A percentile compares a stretch with the other conserved stretches of the same genome.
Evolutionary conservation across 2,113 vertebrate genomes (phyloP).

Genomic region (Bubo blakistoni): DNA sequence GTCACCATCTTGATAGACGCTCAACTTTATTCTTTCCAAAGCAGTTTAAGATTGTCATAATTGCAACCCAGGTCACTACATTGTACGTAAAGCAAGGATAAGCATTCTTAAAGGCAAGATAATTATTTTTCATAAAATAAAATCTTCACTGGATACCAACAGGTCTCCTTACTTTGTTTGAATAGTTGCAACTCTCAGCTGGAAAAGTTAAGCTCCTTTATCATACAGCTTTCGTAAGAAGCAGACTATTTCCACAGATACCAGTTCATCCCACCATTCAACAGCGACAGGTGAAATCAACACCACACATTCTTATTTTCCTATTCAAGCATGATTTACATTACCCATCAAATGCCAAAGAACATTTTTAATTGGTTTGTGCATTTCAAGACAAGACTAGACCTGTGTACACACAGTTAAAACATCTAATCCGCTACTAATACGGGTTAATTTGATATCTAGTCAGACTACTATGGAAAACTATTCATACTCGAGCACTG

Average conservation of each 20-base stretch:
- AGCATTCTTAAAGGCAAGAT: neutral
- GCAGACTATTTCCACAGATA: neutral
- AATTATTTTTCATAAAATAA: neutral
- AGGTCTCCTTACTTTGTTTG: neutral
- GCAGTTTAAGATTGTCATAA: neutral
- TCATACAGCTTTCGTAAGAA: neutral
- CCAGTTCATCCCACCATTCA: neutral
- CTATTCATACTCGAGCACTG: neutral
- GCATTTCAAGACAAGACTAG: neutral
- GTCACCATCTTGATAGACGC: neutral
- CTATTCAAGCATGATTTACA: neutral
- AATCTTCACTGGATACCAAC: neutral
- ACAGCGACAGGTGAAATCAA: accelerated
- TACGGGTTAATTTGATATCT: neutral
- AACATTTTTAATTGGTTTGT: neutral
- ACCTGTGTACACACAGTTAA: neutral
- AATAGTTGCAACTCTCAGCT: neutral
- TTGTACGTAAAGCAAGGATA: neutral
- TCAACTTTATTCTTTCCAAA: neutral
- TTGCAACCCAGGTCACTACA: neutral
- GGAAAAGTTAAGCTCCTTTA: neutral
- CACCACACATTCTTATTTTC: neutral
- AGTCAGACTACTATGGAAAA: neutral
- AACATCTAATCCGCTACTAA: neutral
- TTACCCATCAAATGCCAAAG: neutral